Percentiles rank a stretch among this genome's conserved stretches.
Evolutionary conservation across 2,113 vertebrate genomes (phyloP).

Genomic region (Odocoileus hemionus): DNA sequence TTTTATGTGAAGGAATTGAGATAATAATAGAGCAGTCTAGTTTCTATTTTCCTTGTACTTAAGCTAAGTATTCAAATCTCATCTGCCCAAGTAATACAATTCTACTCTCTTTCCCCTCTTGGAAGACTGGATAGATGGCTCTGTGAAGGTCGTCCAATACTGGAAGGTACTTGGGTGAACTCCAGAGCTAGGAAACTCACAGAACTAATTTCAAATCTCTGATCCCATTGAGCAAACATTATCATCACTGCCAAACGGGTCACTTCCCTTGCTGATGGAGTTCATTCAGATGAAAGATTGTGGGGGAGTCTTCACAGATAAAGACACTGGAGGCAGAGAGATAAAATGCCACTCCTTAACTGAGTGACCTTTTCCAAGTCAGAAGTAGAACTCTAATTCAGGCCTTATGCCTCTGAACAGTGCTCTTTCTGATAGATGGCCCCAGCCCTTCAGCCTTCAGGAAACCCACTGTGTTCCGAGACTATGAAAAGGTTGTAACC

Average conservation of each 20-base stretch:
- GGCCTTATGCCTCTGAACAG: neutral
- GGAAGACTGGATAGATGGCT: neutral
- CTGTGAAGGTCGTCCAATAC: neutral
- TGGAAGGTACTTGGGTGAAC: neutral
- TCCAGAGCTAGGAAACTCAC: constrained; percentile 15
- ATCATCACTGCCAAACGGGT: neutral
- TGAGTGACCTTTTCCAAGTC: neutral
- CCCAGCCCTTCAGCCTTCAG: neutral
- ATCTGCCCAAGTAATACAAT: neutral
- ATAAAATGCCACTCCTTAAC: neutral
- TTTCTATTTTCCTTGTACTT: neutral
- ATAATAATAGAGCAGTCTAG: neutral
- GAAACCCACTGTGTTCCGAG: neutral
- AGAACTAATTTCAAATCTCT: neutral
- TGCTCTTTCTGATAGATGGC: neutral
- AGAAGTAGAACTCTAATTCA: too few species aligned
- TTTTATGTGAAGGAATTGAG: neutral
- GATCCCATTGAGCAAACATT: neutral
- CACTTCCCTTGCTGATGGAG: neutral
- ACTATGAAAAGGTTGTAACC: neutral
- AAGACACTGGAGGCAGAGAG: neutral
- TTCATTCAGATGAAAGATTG: neutral
- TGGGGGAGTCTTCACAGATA: neutral
- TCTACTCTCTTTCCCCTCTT: neutral
- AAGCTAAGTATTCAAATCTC: neutral